Evolutionary conservation across 2,888 invertebrate species (phyloP).

Genomic region (Dorcus hopei): DNA sequence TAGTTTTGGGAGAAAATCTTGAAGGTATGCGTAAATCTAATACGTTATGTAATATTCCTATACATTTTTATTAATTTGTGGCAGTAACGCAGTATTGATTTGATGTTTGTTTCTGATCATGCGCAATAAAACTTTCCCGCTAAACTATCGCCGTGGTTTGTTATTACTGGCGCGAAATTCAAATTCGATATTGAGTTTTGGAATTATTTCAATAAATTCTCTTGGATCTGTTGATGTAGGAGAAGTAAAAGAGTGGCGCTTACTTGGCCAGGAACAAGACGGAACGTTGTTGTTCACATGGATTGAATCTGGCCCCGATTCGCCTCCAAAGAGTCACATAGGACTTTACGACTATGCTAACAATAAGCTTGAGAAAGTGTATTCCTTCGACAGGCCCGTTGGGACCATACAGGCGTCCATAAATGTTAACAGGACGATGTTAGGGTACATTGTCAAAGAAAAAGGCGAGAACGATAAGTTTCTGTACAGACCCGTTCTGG

Average conservation of each 20-base stretch:
- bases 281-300: constrained; percentile 71
- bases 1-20: constrained; percentile 52
- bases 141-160: not conserved
- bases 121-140: not conserved
- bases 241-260: constrained; percentile 72
- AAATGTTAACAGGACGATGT: constrained; percentile 63
- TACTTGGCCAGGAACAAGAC: constrained; percentile 78
- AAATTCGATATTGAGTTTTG: too few relatives aligned
- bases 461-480: constrained; percentile 36
- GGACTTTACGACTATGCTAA: constrained; percentile 62
- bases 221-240: constrained; percentile 45
- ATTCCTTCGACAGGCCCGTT: constrained; percentile 59
- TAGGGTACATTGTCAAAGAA: constrained; percentile 67
- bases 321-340: constrained; percentile 46
- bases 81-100: not conserved
- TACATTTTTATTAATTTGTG: too few relatives aligned
- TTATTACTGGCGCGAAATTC: too few relatives aligned
- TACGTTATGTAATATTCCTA: not conserved
- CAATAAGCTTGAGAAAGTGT: constrained; percentile 59
- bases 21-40: constrained; percentile 46
- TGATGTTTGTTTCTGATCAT: constrained; percentile 1
- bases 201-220: too few relatives aligned
- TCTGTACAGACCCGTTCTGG: constrained; percentile 62
- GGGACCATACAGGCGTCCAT: constrained; percentile 79
- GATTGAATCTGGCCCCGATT: constrained; percentile 42